Conservation (phyloP, 2,113 vertebrate species). For the Rhabdomys dilectus region DNA sequence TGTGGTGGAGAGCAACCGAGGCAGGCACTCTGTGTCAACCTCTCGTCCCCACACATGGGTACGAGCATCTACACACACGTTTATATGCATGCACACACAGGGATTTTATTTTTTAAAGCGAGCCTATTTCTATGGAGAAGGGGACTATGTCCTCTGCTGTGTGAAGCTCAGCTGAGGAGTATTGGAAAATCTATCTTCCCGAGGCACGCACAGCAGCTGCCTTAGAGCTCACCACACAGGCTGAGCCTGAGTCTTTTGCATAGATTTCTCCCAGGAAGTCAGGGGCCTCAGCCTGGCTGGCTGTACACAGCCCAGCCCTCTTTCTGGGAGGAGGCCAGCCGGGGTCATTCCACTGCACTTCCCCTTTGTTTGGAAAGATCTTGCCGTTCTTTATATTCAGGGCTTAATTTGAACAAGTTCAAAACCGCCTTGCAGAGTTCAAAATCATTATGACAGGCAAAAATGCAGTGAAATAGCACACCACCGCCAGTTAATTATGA, state of each 20-base stretch:
- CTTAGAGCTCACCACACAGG: not conserved
- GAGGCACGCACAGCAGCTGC: not conserved
- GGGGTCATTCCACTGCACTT: not conserved
- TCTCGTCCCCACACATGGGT: not conserved
- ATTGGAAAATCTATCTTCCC: not conserved
- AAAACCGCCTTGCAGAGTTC: conserved; percentile 83
- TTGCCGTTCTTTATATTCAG: conserved; percentile 73
- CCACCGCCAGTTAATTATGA: conserved; percentile 81
- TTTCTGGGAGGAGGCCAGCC: conserved; percentile 15
- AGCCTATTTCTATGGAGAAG: not conserved
- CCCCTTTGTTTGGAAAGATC: conserved; percentile 53
- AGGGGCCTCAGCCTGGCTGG: not conserved
- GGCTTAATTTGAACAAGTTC: conserved; percentile 80
- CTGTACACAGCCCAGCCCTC: not conserved
- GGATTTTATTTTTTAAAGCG: not conserved
- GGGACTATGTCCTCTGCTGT: not conserved
- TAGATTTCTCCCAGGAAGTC: not conserved
- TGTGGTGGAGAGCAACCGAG: not conserved
- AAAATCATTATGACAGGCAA: conserved; percentile 66
- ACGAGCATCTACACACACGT: not conserved
- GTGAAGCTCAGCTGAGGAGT: not conserved
- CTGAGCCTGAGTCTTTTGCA: not conserved
- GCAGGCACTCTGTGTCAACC: too few relatives aligned
- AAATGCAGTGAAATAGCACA: conserved; percentile 73
- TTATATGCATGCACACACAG: not conserved